Evolutionary conservation across 2,888 invertebrate species (phyloP), one percentile per base, ranked within the genome.

Genomic region (Erynnis tages): DNA sequence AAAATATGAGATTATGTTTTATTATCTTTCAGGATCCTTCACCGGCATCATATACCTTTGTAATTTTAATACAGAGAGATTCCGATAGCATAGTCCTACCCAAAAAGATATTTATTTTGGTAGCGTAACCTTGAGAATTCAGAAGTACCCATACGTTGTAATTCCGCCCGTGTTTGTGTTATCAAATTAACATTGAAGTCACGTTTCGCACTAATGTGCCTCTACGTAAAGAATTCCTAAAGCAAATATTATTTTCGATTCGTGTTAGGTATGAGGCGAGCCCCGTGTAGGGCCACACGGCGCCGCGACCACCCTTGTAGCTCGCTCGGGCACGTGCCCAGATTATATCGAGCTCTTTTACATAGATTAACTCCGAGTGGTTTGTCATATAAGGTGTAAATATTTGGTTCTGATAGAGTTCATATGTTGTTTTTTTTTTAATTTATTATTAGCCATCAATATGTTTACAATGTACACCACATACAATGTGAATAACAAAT

Each of bases 181-280:
- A 30, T 40, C 16, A 47, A 38, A 48, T 48, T 48, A 40, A 30
- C 23, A 48, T 49, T 32, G 11, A 13, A 34, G 41, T 25, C 49
- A 49, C 49, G 49, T 41, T 4, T 29, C 10, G 7, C 19, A 11
- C 32, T 49, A 43, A 41, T 50, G 27, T 43, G 27, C 19, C 19
- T 50, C 10, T 27, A 49, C 27, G 27, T 41, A 25, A 49, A 50
- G 41, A 50, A 50, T 35, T 43, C 43, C 34, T 27, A 6, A 21
- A 43, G 19, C 49, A 41, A 50, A 50, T 50, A 50, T 49, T 40
- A 49, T 50, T 41, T 43, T 43, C 41, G 49, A 50, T 50, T 34
- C 19, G 41, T 50, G 27, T 41, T 43, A 25, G 34, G 34, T 35
- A 17, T 34, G 8, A 41, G 32, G 2, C 10, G 27, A 17, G 13